Conservation (phyloP, 2,888 invertebrate genomes). For the Phanerotoma sp. region DNA sequence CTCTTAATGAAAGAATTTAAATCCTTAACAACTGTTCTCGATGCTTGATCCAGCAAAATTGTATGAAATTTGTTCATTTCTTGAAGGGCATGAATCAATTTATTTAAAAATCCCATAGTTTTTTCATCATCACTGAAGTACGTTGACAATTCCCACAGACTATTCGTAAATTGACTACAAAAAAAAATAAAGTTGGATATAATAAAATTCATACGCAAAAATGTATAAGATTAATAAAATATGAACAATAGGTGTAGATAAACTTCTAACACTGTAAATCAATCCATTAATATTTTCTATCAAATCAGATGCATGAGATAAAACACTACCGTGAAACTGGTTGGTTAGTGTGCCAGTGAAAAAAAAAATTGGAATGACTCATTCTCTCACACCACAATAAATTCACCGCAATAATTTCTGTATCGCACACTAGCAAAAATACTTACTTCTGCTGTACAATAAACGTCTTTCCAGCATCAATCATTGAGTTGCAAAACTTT, state of each 20-base stretch:
- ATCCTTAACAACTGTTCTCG: slow-evolving; percentile 87
- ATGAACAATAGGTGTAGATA: background rate
- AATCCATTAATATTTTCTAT: no score
- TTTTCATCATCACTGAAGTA: slow-evolving; percentile 85
- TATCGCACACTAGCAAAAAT: slow-evolving; percentile 1
- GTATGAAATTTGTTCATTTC: slow-evolving; percentile 95
- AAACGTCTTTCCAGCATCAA: slow-evolving; percentile 90
- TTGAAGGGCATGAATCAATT: slow-evolving; percentile 76
- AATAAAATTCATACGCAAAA: background rate
- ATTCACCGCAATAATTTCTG: background rate
- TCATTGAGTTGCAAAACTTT: slow-evolving; percentile 85
- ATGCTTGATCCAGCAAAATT: slow-evolving; percentile 88
- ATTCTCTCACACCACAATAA: background rate
- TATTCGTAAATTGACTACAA: slow-evolving; percentile 77
- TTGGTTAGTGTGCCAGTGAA: background rate
- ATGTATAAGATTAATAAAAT: background rate
- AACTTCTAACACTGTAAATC: no score
- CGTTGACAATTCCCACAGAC: slow-evolving; percentile 85
- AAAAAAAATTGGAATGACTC: slow-evolving; percentile 6
- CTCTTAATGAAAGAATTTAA: slow-evolving; percentile 86
- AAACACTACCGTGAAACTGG: no score
- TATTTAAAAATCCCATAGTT: slow-evolving; percentile 77
- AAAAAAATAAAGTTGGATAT: background rate
- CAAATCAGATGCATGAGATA: no score
- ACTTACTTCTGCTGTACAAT: slow-evolving; percentile 87